Percentiles rank a stretch among this genome's conserved stretches.
phyloP scores from a whole-genome alignment of 1,140 invertebrate species.

The Platyscapa corneri region DNA sequence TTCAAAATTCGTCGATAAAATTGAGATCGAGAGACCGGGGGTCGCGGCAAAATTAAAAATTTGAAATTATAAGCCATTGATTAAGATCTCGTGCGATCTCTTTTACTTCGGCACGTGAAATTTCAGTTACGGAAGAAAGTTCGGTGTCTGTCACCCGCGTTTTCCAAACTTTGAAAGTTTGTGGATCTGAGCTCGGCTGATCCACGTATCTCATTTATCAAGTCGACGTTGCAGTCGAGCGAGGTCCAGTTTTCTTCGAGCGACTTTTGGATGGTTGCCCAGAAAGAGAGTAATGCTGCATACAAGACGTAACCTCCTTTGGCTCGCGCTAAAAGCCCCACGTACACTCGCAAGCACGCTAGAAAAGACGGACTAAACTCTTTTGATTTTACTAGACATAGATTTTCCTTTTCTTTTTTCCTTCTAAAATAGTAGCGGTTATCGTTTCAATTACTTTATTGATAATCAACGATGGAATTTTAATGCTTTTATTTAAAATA shows the following conservation, averaged over 20 bases:
- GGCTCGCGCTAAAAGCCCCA: neutral
- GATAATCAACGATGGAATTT: no score
- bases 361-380: neutral
- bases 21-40: neutral
- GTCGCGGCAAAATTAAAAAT: neutral
- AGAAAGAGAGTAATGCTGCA: conserved; percentile 13
- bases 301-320: conserved; percentile 34
- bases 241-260: conserved; percentile 35
- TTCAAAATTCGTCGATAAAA: neutral
- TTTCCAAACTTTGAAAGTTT: conserved; percentile 5
- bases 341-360: neutral
- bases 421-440: no score
- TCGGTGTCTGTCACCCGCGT: neutral
- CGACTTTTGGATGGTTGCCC: conserved; percentile 40
- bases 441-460: no score
- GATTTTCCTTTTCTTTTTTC: no score
- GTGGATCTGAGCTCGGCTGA: conserved; percentile 18
- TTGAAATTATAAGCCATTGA: neutral
- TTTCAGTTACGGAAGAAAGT: conserved; percentile 19
- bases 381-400: conserved; percentile 20
- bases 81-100: neutral
- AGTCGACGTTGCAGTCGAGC: conserved; percentile 1
- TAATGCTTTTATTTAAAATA: no score
- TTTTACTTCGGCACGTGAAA: neutral
- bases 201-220: conserved; percentile 46